Evolutionary conservation across 1,140 invertebrate species (phyloP), one percentile per base, ranked within the genome.

Genomic region (Theocolax elegans): DNA sequence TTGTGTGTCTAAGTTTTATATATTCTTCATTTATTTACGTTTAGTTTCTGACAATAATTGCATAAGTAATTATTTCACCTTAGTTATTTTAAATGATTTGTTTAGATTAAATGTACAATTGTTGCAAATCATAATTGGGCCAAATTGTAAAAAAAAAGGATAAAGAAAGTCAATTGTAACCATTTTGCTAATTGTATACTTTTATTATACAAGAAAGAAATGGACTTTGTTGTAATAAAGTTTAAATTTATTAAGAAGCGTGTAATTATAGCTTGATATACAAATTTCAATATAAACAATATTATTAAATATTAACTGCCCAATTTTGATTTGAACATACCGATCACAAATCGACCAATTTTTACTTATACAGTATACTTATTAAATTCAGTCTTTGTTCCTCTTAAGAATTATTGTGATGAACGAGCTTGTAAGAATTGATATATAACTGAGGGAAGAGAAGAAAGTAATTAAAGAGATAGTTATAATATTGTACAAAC

Each of bases 401-500:
- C 21, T 53, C 13, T 54, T 10, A 54, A 56, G 13, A 51, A 46
- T 56, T 66, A 56, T 54, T 35, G 38, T 54, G 58, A 53, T 56
- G 31, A 21, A 56, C 56, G 38, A 72, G 25, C 42, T 72, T 58
- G 10, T 8, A 35, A 67, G 31, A 10, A 35, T 6, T 8, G n/a
- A 56, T 44, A 54, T 38, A 66, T 66, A 66, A 29, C 12, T 21
- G 49, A 8, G 29, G 1, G 15, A 10, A 35, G 58, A 59, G n/a
- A n/a, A 42, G 35, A 67, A 66, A 46, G 31, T 65, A 29, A 60
- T 35, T 48, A 63, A 58, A 58, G 9, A 54, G 6, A 21, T 59
- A 59, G 65, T 67, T 67, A 48, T 40, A 59, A 38, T 54, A 66
- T 58, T 68, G 44, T 74, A 64, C 49, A 60, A 70, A 72, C 27